Percentiles rank a stretch among this genome's conserved stretches.
Conservation (phyloP, 1,140 invertebrate species). For the Neoseiulus cucumeris region DNA sequence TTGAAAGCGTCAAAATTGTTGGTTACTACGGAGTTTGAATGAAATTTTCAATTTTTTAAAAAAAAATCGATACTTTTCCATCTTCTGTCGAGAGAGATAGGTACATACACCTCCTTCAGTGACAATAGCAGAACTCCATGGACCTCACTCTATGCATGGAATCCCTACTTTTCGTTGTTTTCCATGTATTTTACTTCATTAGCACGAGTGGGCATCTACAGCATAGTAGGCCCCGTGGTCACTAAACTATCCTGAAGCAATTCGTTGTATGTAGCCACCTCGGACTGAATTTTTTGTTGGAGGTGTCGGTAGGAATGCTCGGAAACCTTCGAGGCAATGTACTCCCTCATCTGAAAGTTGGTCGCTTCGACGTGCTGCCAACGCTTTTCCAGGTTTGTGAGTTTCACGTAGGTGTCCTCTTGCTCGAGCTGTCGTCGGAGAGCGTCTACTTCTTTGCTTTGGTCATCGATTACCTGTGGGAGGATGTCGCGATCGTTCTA, state of each 20-base stretch:
- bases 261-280: conserved; percentile 26
- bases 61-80: too few relatives aligned
- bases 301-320: conserved; percentile 41
- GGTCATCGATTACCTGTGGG: conserved; percentile 16
- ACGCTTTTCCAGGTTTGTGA: conserved; percentile 41
- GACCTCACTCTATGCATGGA: too few relatives aligned
- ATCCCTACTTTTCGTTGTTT: too few relatives aligned
- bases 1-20: too few relatives aligned
- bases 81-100: too few relatives aligned
- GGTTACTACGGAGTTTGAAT: too few relatives aligned
- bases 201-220: neutral
- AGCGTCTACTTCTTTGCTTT: conserved; percentile 22
- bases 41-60: too few relatives aligned
- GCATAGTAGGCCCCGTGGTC: neutral
- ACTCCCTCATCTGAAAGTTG: conserved; percentile 40
- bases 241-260: conserved; percentile 16
- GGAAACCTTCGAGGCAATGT: conserved; percentile 38
- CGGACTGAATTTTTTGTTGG: conserved; percentile 29
- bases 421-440: conserved; percentile 39
- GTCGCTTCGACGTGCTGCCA: conserved; percentile 41
- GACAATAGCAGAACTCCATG: too few relatives aligned
- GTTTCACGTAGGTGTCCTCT: conserved; percentile 43
- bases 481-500: too few relatives aligned
- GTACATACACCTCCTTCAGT: too few relatives aligned
- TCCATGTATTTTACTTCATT: too few relatives aligned